phyloP scores from a whole-genome alignment of 2,113 vertebrate genomes.

The Rana temporaria region DNA sequence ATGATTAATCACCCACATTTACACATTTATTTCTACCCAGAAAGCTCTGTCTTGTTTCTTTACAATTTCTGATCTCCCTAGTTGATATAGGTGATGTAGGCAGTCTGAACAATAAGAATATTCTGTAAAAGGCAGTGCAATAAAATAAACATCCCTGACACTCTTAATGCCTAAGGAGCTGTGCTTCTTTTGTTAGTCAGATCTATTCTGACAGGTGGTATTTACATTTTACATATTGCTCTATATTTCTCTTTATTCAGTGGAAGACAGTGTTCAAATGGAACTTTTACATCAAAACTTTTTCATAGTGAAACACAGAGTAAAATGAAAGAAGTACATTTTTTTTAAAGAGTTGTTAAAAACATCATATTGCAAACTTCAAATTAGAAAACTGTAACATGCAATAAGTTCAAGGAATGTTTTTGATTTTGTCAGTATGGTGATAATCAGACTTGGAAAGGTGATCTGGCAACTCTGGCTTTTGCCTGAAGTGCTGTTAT shows the following conservation, averaged over 20 bases:
- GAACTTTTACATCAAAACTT: constrained; percentile 14
- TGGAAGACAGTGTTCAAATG: background rate
- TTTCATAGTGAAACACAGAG: background rate
- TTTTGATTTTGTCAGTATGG: too few species aligned
- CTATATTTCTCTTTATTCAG: constrained; percentile 8
- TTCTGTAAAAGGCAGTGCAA: constrained; percentile 32
- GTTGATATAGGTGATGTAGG: constrained; percentile 32
- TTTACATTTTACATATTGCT: constrained; percentile 30
- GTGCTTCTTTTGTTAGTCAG: constrained; percentile 10
- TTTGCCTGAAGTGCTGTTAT: too few species aligned
- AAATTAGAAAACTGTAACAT: too few species aligned
- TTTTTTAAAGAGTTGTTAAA: too few species aligned
- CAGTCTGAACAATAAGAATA: background rate
- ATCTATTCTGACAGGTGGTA: constrained; percentile 39
- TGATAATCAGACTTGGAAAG: too few species aligned
- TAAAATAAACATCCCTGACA: constrained; percentile 41
- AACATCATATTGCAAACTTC: too few species aligned
- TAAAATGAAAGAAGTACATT: too few species aligned
- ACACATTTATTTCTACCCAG: constrained; percentile 21
- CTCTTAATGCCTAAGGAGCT: constrained; percentile 33
- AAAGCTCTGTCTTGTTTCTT: constrained; percentile 25
- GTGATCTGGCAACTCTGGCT: too few species aligned
- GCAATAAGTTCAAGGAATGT: too few species aligned
- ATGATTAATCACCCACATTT: constrained; percentile 36
- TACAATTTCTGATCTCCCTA: constrained; percentile 24